Evolutionary conservation across 2,113 vertebrate genomes (phyloP).

Genomic region (Chamaea fasciata): DNA sequence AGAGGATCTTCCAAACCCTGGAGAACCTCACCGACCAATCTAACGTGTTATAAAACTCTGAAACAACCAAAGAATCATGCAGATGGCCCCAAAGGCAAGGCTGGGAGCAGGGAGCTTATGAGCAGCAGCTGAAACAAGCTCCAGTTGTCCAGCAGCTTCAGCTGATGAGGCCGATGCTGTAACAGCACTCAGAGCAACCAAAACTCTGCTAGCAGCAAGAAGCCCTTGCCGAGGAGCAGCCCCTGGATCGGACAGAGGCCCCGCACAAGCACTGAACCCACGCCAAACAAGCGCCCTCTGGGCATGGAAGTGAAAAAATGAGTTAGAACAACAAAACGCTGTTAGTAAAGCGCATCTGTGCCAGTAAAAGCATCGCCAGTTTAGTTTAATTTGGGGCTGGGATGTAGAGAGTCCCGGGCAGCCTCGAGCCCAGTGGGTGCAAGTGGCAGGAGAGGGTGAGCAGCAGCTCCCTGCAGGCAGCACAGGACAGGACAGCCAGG

Average conservation of each 20-base stretch:
- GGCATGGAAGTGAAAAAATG: background rate
- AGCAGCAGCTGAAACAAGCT: background rate
- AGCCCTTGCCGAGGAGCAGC: background rate
- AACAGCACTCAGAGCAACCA: background rate
- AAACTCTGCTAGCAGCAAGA: background rate
- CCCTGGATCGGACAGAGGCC: background rate
- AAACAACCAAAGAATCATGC: background rate
- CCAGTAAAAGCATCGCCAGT: accelerated
- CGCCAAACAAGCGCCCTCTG: background rate
- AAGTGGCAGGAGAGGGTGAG: background rate
- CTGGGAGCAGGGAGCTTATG: background rate
- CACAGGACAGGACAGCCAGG: accelerated
- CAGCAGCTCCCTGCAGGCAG: background rate
- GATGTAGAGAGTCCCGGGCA: no score
- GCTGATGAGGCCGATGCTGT: accelerated
- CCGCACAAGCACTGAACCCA: background rate
- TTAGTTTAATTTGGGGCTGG: background rate
- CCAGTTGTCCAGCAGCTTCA: background rate
- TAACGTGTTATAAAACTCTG: background rate
- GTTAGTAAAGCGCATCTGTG: background rate
- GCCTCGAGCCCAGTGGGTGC: accelerated
- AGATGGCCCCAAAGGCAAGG: background rate
- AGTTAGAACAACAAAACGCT: background rate
- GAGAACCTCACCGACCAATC: background rate
- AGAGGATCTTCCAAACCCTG: background rate